These are phyloP conservation scores for Eueides isabella DNA, from an alignment of 1,140 invertebrate species.

Conservation along the genomic window DNA sequence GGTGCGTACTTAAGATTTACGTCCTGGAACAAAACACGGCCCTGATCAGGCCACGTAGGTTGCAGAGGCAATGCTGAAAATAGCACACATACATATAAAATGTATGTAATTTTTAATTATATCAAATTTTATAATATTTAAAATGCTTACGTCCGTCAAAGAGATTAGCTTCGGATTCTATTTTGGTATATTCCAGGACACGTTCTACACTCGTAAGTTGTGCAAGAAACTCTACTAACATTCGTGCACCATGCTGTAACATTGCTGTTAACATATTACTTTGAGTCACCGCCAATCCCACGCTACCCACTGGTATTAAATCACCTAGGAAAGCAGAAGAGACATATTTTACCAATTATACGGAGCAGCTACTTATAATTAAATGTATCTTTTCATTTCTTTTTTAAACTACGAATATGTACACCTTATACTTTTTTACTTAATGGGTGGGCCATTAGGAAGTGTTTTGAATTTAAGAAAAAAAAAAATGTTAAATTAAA, in stretches of 20 bases:
- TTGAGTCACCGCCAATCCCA: slow-evolving; percentile 91
- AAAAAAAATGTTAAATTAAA: no score
- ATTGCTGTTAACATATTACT: slow-evolving; percentile 90
- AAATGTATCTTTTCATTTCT: no score
- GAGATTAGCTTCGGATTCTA: slow-evolving; percentile 84
- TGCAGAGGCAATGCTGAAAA: slow-evolving; percentile 72
- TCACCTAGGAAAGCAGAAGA: slow-evolving; percentile 44
- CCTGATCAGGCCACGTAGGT: slow-evolving; percentile 84
- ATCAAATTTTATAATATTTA: background rate
- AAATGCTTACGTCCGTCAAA: slow-evolving; percentile 69
- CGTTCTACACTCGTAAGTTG: slow-evolving; percentile 93
- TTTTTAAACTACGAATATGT: no score
- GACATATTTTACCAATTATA: background rate
- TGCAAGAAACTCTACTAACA: slow-evolving; percentile 91
- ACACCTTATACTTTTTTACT: no score
- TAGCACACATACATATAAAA: slow-evolving; percentile 22
- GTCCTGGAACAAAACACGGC: slow-evolving; percentile 84
- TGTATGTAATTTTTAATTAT: background rate
- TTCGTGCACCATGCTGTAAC: slow-evolving; percentile 92
- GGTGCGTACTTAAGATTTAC: slow-evolving; percentile 86
- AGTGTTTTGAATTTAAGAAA: no score
- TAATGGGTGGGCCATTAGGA: no score
- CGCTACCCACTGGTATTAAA: slow-evolving; percentile 80
- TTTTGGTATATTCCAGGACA: slow-evolving; percentile 88
- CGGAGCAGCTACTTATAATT: background rate